phyloP scores from a whole-genome alignment of 2,797 vertebrate species.

The Borostomias antarcticus region DNA sequence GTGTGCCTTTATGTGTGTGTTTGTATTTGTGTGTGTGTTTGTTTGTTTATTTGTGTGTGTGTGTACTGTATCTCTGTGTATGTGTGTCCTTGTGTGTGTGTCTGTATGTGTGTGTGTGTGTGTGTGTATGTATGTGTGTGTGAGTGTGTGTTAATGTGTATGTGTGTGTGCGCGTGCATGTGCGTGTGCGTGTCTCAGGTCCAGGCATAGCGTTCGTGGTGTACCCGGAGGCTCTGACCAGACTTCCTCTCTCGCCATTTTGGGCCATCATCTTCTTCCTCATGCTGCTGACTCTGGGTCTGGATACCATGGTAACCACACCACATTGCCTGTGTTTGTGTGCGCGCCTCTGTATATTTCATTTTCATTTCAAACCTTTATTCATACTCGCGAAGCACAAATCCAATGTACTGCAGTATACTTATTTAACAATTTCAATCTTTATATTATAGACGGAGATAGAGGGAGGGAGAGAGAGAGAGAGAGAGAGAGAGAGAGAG shows the following conservation, averaged over 20 bases:
- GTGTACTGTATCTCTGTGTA: too few relatives aligned
- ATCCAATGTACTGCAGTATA: too few relatives aligned
- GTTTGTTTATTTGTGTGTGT: too few relatives aligned
- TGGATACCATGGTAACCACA: slow-evolving; percentile 94
- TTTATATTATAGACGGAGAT: too few relatives aligned
- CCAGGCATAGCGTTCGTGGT: slow-evolving; percentile 98
- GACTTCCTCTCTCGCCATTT: slow-evolving; percentile 94
- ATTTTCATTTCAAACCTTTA: too few relatives aligned
- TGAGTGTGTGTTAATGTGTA: slow-evolving; percentile 17
- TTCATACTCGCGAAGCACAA: too few relatives aligned
- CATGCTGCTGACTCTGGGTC: slow-evolving; percentile 96
- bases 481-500: background rate
- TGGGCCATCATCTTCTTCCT: slow-evolving; percentile 99
- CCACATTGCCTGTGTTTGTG: slow-evolving; percentile 12
- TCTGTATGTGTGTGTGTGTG: slow-evolving; percentile 5
- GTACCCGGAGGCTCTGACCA: slow-evolving; percentile 95
- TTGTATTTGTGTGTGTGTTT: too few relatives aligned
- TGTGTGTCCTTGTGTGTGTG: slow-evolving; percentile 10
- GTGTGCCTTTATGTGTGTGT: too few relatives aligned
- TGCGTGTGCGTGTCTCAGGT: slow-evolving; percentile 71
- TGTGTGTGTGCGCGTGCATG: slow-evolving; percentile 15
- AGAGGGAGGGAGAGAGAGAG: background rate
- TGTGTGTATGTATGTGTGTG: slow-evolving; percentile 11
- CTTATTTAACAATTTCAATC: too few relatives aligned
- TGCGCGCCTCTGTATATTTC: slow-evolving; percentile 18